Conservation (phyloP, 2,113 vertebrate genomes). For the Microtus montanus region DNA sequence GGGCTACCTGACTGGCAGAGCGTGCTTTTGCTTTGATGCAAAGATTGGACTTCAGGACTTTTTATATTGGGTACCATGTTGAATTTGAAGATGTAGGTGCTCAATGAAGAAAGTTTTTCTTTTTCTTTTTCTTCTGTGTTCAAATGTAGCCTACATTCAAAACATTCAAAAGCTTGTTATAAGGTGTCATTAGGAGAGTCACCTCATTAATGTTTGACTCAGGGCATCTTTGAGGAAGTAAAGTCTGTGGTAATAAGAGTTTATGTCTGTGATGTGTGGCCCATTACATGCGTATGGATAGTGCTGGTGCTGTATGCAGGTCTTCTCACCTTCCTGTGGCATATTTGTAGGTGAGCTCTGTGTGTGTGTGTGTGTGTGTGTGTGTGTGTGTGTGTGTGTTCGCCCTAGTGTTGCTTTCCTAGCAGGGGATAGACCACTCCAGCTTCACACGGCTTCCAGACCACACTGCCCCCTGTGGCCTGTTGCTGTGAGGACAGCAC, state of each 20-base stretch:
- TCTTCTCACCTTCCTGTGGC: neutral
- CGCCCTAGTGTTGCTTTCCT: neutral
- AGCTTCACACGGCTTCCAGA: neutral
- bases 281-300: rapidly evolving
- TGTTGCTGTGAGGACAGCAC: rapidly evolving
- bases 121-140: neutral
- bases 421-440: neutral
- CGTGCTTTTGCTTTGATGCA: neutral
- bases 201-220: neutral
- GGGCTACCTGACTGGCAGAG: neutral
- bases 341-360: rapidly evolving
- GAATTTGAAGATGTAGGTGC: neutral
- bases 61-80: rapidly evolving
- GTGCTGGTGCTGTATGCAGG: rapidly evolving
- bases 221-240: neutral
- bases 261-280: neutral
- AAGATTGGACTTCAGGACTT: rapidly evolving
- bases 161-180: neutral
- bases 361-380: too few species aligned
- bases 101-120: too few species aligned
- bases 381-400: too few species aligned
- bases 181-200: neutral
- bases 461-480: neutral
- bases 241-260: rapidly evolving
- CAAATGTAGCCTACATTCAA: neutral